Evolutionary conservation across 1,140 invertebrate species (phyloP), one percentile per base, ranked within the genome.

Genomic region (Centruroides sculpturatus): DNA sequence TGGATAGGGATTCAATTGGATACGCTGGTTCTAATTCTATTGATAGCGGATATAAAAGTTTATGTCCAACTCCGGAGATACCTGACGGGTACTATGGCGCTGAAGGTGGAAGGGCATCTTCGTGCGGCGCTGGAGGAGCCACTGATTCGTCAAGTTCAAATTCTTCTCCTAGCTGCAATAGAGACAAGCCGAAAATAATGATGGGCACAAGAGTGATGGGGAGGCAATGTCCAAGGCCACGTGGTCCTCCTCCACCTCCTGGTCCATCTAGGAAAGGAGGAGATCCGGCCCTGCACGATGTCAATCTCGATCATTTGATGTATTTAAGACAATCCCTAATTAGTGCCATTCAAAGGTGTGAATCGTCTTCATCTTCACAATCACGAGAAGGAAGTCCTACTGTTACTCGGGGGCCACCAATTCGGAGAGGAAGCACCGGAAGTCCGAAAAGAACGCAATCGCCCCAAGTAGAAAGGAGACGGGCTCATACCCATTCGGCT

Each of bases 1-100:
- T 64, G 8, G 73, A 74, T 11, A 66, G 66, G 12, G 73, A 75
- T 53, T 71, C 70, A 2, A 66, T 73, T 11, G 71, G 71, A 3
- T 75, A 75, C 55, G 71, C 73, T 3, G 74, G 73, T 8, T 71
- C 72, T 23, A 75, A 73, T 63, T 74, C 73, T 13, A 70, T 75
- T 35, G 74, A 75, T 62, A 72, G 71, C 55, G 74, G 74, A 4
- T 75, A 75, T 65, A 75, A 75, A 60, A 75, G 74, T 55, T 70
- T 71, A 9, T 75, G 73, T 63, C 73, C 73, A 5, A 75, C 74
- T 3, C 74, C 74, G 0, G 74, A 75, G 36, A 67, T 72, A 23
- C 66, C 71, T 12, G 73, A 74, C 55, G 47, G 61, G 3, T 13
- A 60, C 7, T 48, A 67, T 35, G 53, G 34, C 59, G 67, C 61